Percentiles rank a stretch among this genome's conserved stretches.
These are phyloP conservation scores for Gymnoscopelus microlampas DNA, from an alignment of 2,797 vertebrate genomes.

Conservation along the genomic window DNA sequence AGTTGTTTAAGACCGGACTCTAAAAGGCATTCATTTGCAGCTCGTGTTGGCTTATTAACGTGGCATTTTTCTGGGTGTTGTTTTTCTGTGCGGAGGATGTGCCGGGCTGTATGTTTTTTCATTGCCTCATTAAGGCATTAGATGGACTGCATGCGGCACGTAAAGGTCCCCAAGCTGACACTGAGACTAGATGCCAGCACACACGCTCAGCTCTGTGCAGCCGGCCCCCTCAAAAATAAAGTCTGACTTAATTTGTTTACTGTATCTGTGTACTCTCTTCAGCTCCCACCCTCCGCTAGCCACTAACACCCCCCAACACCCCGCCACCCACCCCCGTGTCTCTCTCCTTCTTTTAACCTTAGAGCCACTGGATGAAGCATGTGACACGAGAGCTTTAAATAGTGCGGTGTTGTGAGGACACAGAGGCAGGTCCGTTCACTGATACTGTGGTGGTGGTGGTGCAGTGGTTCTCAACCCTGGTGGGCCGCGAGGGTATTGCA, in stretches of 20 bases:
- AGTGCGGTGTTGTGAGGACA: slow-evolving; percentile 57
- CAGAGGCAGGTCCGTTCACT: slow-evolving; percentile 44
- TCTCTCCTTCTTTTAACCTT: slow-evolving; percentile 69
- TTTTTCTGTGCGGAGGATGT: slow-evolving; percentile 62
- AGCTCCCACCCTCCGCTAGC: slow-evolving; percentile 27
- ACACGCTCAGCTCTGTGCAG: slow-evolving; percentile 55
- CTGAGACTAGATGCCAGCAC: slow-evolving; percentile 74
- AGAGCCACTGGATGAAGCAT: slow-evolving; percentile 60
- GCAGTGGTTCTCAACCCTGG: slow-evolving; percentile 4
- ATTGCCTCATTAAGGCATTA: slow-evolving; percentile 77
- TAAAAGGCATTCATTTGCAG: slow-evolving; percentile 73
- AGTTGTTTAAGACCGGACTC: slow-evolving; percentile 75
- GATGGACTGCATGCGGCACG: slow-evolving; percentile 57
- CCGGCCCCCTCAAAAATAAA: slow-evolving; percentile 73
- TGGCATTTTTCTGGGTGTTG: slow-evolving; percentile 63
- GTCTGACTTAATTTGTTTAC: slow-evolving; percentile 83
- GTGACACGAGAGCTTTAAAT: slow-evolving; percentile 71
- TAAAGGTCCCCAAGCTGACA: slow-evolving; percentile 75
- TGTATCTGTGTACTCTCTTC: slow-evolving; percentile 69
- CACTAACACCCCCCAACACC: slow-evolving; percentile 1
- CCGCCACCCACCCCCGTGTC: slow-evolving; percentile 30
- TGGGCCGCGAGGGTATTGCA: slow-evolving; percentile 11
- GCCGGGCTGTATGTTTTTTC: slow-evolving; percentile 56
- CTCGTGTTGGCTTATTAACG: slow-evolving; percentile 75
- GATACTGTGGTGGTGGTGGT: slow-evolving; percentile 42